Evolutionary conservation across 2,113 vertebrate genomes (phyloP).

Genomic region (Illadopsis cleaveri): DNA sequence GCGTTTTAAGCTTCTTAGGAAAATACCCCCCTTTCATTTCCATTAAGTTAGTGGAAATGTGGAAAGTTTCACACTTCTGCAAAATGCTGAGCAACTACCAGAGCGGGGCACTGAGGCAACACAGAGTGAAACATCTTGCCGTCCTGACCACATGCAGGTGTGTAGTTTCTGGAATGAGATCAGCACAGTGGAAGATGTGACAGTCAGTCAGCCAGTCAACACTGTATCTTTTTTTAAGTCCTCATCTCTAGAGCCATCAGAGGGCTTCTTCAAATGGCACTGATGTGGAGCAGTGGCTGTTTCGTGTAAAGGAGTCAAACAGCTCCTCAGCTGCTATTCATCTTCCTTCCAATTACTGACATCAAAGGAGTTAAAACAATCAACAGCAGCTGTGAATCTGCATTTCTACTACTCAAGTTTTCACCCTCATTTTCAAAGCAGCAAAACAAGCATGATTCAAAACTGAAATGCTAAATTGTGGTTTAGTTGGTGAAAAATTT

Average conservation of each 20-base stretch:
- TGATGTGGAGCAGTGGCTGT: not conserved
- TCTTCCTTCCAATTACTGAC: constrained; percentile 33
- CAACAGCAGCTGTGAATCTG: constrained; percentile 51
- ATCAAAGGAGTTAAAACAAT: constrained; percentile 46
- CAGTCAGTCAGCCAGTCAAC: not conserved
- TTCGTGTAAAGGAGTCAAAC: not conserved
- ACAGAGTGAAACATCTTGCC: not conserved
- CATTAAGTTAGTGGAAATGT: not conserved
- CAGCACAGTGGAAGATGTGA: not conserved
- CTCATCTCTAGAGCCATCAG: not conserved
- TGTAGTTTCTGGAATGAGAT: not conserved
- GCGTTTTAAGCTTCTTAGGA: not conserved
- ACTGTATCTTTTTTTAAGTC: not conserved
- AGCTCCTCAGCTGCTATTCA: constrained; percentile 13
- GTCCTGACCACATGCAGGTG: not conserved
- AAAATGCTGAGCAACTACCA: not conserved
- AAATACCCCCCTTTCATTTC: not conserved
- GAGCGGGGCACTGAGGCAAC: accelerated
- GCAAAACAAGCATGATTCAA: constrained; percentile 6
- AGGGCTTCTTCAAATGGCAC: not conserved
- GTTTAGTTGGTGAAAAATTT: not conserved
- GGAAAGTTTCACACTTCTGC: not conserved
- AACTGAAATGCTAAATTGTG: not conserved
- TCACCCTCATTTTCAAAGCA: constrained; percentile 5
- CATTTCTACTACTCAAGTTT: not conserved